These are phyloP conservation scores for Trachelus tabidus DNA, from an alignment of 2,888 invertebrate species.

Conservation along the genomic window DNA sequence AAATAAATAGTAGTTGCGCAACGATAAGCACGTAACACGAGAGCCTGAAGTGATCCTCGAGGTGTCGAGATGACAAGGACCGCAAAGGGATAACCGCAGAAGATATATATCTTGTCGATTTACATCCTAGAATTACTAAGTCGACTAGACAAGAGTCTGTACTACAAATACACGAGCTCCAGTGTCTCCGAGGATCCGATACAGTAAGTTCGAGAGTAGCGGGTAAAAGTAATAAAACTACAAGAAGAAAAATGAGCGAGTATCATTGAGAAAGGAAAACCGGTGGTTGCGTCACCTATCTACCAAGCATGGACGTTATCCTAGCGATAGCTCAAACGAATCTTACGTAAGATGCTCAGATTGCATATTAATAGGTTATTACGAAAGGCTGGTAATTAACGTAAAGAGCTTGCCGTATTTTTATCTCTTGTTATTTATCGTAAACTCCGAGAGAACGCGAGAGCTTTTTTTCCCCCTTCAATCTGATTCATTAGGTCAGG, in stretches of 20 bases:
- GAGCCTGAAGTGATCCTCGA: constrained; percentile 18
- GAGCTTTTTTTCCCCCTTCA: neutral
- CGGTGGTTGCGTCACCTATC: neutral
- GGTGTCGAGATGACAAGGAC: constrained; percentile 25
- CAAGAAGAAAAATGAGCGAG: neutral
- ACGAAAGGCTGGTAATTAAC: neutral
- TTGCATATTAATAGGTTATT: neutral
- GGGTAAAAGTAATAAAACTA: neutral
- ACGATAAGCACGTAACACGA: constrained; percentile 26
- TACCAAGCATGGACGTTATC: neutral
- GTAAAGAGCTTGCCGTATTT: neutral
- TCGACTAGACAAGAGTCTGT: neutral
- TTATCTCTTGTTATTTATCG: neutral
- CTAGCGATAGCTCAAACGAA: neutral
- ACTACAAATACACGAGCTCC: neutral
- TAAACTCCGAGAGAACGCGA: neutral
- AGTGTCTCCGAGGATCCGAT: neutral
- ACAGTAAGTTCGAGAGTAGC: neutral
- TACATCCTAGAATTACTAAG: constrained; percentile 33
- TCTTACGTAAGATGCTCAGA: neutral
- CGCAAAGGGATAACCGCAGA: constrained; percentile 38
- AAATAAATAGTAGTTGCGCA: constrained; percentile 21
- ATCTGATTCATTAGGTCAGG: neutral
- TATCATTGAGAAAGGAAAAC: constrained; percentile 15
- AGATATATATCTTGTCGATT: constrained; percentile 35